Evolutionary conservation across 2,888 invertebrate genomes (phyloP).

Genomic region (Gibbula magus): DNA sequence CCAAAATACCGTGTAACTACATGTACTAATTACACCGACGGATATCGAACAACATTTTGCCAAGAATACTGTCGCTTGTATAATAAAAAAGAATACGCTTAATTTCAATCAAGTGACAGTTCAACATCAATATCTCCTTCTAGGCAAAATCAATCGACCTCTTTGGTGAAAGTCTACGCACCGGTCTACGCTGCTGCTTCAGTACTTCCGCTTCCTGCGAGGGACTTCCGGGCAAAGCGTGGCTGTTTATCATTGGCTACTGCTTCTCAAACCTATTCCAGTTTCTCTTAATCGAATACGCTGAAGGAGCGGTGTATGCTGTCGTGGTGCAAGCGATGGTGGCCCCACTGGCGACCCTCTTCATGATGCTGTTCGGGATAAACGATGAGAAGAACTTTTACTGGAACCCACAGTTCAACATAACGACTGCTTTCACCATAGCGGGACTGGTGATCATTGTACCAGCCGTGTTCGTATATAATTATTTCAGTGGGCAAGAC

Average conservation of each 20-base stretch:
- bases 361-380: conserved; percentile 62
- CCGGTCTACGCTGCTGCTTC: conserved; percentile 31
- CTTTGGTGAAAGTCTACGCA: conserved; percentile 32
- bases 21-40: no score
- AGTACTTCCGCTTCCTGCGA: conserved; percentile 27
- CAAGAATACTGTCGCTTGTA: no score
- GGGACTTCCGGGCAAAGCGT: conserved; percentile 44
- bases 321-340: conserved; percentile 57
- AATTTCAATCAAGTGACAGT: no score
- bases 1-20: no score
- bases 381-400: conserved; percentile 44
- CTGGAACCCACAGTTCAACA: conserved; percentile 55
- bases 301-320: conserved; percentile 62
- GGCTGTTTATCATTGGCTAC: conserved; percentile 51
- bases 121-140: conserved; percentile 26
- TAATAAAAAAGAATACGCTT: no score
- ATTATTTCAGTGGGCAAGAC: conserved; percentile 54
- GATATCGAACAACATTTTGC: no score
- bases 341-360: conserved; percentile 55
- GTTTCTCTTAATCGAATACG: conserved; percentile 58
- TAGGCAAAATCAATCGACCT: conserved; percentile 45
- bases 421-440: conserved; percentile 56
- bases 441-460: conserved; percentile 54
- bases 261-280: conserved; percentile 56
- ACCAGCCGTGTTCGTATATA: conserved; percentile 59